Evolutionary conservation across 2,797 vertebrate species (phyloP).

Genomic region (Oophaga sylvatica): DNA sequence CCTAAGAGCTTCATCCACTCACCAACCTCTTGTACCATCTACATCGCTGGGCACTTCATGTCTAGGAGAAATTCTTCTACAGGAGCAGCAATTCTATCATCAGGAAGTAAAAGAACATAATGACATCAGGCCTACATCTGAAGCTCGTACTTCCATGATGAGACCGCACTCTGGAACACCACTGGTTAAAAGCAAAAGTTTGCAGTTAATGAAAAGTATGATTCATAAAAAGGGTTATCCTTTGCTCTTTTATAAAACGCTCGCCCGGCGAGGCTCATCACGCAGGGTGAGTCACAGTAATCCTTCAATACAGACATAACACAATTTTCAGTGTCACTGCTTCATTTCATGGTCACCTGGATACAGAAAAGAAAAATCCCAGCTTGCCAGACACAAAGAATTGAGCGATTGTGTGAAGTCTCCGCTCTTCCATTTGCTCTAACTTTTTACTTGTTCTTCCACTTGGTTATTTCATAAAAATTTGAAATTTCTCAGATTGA

Average conservation of each 20-base stretch:
- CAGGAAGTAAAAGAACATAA: neutral
- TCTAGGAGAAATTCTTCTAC: neutral
- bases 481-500: neutral
- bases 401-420: slow-evolving; percentile 23
- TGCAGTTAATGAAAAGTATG: slow-evolving; percentile 36
- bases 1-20: neutral
- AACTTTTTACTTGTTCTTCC: slow-evolving; percentile 11
- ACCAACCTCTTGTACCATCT: neutral
- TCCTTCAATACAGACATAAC: slow-evolving; percentile 57
- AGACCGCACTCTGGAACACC: neutral
- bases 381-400: slow-evolving; percentile 48
- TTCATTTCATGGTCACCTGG: slow-evolving; percentile 59
- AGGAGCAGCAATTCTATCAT: neutral
- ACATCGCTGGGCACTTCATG: neutral
- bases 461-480: slow-evolving; percentile 39
- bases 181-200: slow-evolving; percentile 27
- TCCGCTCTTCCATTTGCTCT: slow-evolving; percentile 12
- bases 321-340: slow-evolving; percentile 49
- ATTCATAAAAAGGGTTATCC: slow-evolving; percentile 45
- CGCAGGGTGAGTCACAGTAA: slow-evolving; percentile 52
- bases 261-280: slow-evolving; percentile 13
- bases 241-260: slow-evolving; percentile 37
- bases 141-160: neutral
- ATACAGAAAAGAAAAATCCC: slow-evolving; percentile 51
- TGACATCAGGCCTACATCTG: neutral